Conservation (phyloP, 1,140 invertebrate species). For the Hormaphis cornu region DNA sequence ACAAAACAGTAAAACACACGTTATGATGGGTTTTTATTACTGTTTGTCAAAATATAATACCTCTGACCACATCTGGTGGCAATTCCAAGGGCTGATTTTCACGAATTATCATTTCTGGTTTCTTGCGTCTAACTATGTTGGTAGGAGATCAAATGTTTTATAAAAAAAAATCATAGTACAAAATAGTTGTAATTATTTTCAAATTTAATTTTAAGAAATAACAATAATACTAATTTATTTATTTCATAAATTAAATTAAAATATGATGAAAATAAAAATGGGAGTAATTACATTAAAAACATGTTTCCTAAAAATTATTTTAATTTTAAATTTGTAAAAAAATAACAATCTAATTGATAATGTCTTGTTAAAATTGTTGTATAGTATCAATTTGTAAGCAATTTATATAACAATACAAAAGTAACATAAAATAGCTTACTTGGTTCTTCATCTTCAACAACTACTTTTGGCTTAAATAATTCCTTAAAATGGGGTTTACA, state of each 20-base stretch:
- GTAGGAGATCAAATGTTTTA: not conserved
- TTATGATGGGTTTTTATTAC: constrained; percentile 5
- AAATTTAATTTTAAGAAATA: not conserved
- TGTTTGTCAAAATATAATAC: constrained; percentile 45
- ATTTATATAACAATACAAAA: not conserved
- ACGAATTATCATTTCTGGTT: constrained; percentile 80
- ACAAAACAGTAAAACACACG: not conserved
- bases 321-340: not conserved
- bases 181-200: not conserved
- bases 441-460: constrained; percentile 58
- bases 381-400: not conserved
- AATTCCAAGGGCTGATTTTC: constrained; percentile 81
- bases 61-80: constrained; percentile 82
- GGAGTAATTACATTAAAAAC: too few relatives aligned
- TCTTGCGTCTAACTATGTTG: constrained; percentile 53
- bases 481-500: constrained; percentile 90
- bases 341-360: too few relatives aligned
- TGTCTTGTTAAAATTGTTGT: not conserved
- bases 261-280: too few relatives aligned
- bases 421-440: constrained; percentile 45
- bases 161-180: not conserved
- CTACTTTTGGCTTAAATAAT: constrained; percentile 81
- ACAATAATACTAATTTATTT: too few relatives aligned
- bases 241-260: too few relatives aligned
- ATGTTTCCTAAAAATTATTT: not conserved